phyloP scores from a whole-genome alignment of 2,797 vertebrate species.

The Tokudaia muenninki region DNA sequence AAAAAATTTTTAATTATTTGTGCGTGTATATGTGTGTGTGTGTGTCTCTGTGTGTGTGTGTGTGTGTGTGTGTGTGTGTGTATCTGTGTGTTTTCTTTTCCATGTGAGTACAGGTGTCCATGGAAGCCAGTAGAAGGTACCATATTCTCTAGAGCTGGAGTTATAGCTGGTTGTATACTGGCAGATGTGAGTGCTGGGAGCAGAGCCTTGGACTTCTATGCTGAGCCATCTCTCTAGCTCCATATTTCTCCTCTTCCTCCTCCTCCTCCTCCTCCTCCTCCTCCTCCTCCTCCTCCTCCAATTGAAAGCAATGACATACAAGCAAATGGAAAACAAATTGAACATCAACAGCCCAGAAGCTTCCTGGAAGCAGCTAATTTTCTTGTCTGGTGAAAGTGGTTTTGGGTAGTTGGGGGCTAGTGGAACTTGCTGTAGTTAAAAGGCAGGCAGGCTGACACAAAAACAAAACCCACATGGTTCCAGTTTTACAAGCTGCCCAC shows the following conservation, averaged over 20 bases:
- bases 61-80: background rate
- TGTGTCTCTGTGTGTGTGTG: background rate
- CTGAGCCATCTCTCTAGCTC: background rate
- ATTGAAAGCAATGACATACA: background rate
- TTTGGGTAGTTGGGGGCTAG: background rate
- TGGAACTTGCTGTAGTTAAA: background rate
- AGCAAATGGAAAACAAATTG: constrained; percentile 7
- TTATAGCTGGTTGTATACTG: background rate
- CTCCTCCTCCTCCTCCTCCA: background rate
- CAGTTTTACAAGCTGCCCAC: background rate
- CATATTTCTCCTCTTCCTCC: background rate
- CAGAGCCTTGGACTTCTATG: no score
- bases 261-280: no score
- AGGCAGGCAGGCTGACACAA: background rate
- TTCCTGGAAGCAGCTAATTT: background rate
- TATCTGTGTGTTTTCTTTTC: background rate
- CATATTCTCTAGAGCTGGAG: background rate
- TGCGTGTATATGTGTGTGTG: background rate
- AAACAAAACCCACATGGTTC: background rate
- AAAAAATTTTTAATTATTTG: background rate
- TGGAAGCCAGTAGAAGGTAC: background rate
- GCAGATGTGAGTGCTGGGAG: no score
- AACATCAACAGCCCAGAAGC: constrained; percentile 6
- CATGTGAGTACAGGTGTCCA: background rate
- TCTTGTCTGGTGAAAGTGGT: constrained; percentile 10